A percentile compares a stretch with the other conserved stretches of the same genome.
These are phyloP conservation scores for Phytoseiulus persimilis DNA, from an alignment of 2,888 invertebrate genomes.

Conservation along the genomic window DNA sequence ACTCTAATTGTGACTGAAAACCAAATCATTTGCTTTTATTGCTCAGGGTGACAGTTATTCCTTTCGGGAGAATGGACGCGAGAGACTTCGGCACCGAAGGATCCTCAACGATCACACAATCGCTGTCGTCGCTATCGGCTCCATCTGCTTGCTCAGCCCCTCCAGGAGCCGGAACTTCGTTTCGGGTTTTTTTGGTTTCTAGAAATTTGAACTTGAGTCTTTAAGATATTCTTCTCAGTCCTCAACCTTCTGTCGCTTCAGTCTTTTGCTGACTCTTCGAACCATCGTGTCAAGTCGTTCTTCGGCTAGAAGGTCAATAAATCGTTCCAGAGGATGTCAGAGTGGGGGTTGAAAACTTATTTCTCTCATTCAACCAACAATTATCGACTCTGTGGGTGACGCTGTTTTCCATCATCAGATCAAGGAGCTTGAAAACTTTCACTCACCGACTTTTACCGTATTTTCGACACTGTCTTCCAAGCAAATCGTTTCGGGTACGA, in stretches of 20 bases:
- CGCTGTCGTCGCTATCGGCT: background rate
- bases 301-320: background rate
- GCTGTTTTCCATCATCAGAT: too few relatives aligned
- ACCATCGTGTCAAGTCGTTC: background rate
- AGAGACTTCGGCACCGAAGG: conserved; percentile 6
- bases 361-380: background rate
- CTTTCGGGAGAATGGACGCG: background rate
- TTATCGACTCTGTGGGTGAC: background rate
- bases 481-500: background rate
- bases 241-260: background rate
- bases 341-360: background rate
- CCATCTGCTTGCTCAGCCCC: background rate
- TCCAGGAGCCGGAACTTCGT: background rate
- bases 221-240: background rate
- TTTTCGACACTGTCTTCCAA: background rate
- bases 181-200: background rate
- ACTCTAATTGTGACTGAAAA: too few relatives aligned
- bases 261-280: background rate
- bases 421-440: background rate
- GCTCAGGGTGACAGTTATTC: background rate
- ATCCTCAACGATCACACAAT: conserved; percentile 15
- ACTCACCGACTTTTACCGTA: background rate
- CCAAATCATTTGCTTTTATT: background rate
- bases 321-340: background rate
- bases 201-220: background rate